phyloP scores from a whole-genome alignment of 2,797 vertebrate species.

The Tapirus indicus region DNA sequence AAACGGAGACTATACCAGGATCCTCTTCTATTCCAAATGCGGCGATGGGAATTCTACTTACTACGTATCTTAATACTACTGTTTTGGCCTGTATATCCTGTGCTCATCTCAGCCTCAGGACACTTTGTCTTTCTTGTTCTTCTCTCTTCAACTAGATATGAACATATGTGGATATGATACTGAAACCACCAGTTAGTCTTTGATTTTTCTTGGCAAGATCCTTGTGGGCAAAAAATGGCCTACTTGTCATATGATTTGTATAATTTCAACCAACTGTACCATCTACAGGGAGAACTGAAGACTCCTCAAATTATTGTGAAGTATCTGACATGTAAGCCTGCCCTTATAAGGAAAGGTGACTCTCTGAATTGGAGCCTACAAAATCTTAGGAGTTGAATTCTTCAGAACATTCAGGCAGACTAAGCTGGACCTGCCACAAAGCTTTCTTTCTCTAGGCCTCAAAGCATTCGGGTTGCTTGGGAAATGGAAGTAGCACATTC shows the following conservation, averaged over 20 bases:
- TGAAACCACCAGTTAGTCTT: conserved; percentile 96
- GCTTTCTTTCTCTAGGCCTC: not conserved
- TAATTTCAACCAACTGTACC: not conserved
- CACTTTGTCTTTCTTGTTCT: conserved; percentile 91
- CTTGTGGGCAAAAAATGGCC: not conserved
- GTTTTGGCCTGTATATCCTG: conserved; percentile 93
- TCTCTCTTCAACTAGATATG: conserved; percentile 96
- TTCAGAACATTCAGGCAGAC: not conserved
- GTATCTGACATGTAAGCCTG: not conserved
- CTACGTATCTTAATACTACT: conserved; percentile 92
- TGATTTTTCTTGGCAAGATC: conserved; percentile 87
- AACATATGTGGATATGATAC: conserved; percentile 93
- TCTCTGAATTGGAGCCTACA: not conserved
- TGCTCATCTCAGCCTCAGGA: conserved; percentile 92
- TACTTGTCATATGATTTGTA: not conserved
- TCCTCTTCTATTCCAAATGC: conserved; percentile 95
- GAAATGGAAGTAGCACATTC: not conserved
- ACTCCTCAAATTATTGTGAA: not conserved
- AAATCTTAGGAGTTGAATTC: not conserved
- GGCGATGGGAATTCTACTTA: conserved; percentile 94
- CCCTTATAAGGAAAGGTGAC: not conserved
- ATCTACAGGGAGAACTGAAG: not conserved
- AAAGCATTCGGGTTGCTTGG: not conserved
- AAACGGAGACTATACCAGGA: conserved; percentile 92
- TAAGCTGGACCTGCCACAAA: not conserved